Evolutionary conservation across 2,113 vertebrate genomes (phyloP).

Genomic region (Bujurquina vittata): DNA sequence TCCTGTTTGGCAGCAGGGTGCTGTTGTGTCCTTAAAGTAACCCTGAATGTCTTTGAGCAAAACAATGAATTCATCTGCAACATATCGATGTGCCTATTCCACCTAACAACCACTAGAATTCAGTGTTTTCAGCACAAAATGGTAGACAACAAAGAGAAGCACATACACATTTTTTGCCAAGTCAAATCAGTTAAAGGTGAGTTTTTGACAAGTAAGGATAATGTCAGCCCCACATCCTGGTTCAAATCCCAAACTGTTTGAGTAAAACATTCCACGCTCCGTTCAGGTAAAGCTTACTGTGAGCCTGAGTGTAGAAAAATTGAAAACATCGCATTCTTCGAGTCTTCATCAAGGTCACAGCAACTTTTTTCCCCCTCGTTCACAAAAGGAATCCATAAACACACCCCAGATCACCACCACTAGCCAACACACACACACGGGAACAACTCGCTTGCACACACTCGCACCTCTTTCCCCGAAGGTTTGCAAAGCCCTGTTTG

Average conservation of each 20-base stretch:
- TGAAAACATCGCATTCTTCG: constrained; percentile 34
- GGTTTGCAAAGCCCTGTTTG: constrained; percentile 68
- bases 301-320: constrained; percentile 11
- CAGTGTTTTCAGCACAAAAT: neutral
- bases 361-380: constrained; percentile 52
- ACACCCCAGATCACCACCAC: constrained; percentile 1
- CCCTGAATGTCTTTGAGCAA: neutral
- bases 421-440: constrained; percentile 1
- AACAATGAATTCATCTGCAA: constrained; percentile 1
- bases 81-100: neutral
- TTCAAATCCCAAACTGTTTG: neutral
- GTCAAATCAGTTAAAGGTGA: neutral
- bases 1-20: constrained; percentile 17
- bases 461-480: constrained; percentile 64
- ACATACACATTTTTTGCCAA: neutral
- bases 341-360: constrained; percentile 61
- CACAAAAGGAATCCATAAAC: constrained; percentile 39
- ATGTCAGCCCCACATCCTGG: neutral
- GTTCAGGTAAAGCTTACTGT: constrained; percentile 13
- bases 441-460: constrained; percentile 10
- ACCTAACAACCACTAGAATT: neutral
- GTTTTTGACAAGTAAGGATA: neutral
- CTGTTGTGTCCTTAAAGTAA: constrained; percentile 15
- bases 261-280: neutral
- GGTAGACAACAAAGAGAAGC: neutral